Evolutionary conservation across 2,888 invertebrate species (phyloP), one percentile per base, ranked within the genome.

Genomic region (Cacoxenus indagator): DNA sequence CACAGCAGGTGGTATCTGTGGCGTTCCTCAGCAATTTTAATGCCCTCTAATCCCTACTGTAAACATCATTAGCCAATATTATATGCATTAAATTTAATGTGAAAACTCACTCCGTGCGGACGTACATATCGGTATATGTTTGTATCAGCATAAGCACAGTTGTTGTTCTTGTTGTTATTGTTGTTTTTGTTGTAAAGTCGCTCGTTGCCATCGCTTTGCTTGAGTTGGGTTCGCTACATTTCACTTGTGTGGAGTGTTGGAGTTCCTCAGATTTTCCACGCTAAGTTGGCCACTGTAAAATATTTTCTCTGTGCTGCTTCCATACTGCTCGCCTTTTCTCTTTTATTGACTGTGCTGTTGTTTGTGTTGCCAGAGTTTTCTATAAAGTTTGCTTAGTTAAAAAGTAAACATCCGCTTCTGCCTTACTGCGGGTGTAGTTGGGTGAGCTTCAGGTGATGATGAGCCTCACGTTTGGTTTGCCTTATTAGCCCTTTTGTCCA

Each of bases 1-100:
- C 74, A 73, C 76, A 73, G 82, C 84, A 82, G 85, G 84, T 85
- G 86, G 81, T 75, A 75, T 71, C 73, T 79, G 84, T 75, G 73
- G 76, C 70, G 73, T 81, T 75, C 78, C 84, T 79, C 74, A 78
- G 84, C 83, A 84, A 78, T 83, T 85, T 85, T 85, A 85, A 85
- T 86, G 81, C 85, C 75, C 75, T 74, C 80, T 84, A 84, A 85
- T 84, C 83, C 81, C 83, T 83, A 84, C 84, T 84, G 85, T 84
- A 87, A 87, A 87, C 87, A 87, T 86, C 87, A 86, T 87, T 87
- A 87, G 87, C 87, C 85, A 85, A 87, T 87, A 87, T 87, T 86
- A 86, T 87, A 87, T 86, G 87, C 87, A 87, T 87, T 87, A 87
- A 87, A 85, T 87, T 87, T 87, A 85, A 87, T 87, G 86, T 84